Base-by-base conservation (phyloP, 2,888 invertebrate species). In the Gnatocerus cornutus region DNA sequence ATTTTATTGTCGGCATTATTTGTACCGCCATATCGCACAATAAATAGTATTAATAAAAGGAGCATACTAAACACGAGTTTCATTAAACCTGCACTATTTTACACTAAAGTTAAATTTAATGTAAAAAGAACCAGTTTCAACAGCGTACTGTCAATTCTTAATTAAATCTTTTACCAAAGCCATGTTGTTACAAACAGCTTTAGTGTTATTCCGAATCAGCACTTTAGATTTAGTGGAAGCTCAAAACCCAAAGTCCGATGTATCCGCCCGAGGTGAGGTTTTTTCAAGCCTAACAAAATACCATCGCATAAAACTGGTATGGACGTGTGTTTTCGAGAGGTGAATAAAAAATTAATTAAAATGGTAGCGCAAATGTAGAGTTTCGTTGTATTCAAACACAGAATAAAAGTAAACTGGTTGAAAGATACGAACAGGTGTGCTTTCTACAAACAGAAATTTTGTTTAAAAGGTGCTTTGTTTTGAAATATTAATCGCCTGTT, bases 261-360 rank as follows among this genome's bases (percentile, higher is more conserved):
- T 41, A 12, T 10, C 10, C 13, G 41, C 41, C 41, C 41, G 41
- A 41, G 41, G 41, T 41, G 41, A 41, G 12, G 41, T 41, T 41
- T 41, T 41, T 41, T 41, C 41, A 41, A 10, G 41, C 41, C 41
- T 41, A 41, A 41, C 41, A 41, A 41, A 41, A 41, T 41, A 41
- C 41, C 10, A 41, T 3, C 41, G 13, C 41, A 41, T 41, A 41
- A 41, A 41, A 12, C 41, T 13, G 41, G 41, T 12, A 41, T 41
- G n/a, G 41, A 41, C 41, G 41, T 41, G 7, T 41, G 12, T n/a
- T 12, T 41, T 41, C 12, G 41, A 41, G 41, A 13, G 41, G 5
- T 12, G 41, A 41, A 41, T 41, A 41, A 41, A 41, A 41, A 41
- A 41, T 6, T 41, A 41, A 41, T 41, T 41, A 41, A 41, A 41